phyloP scores from a whole-genome alignment of 2,888 invertebrate species.

The Drosophila longiperda region DNA sequence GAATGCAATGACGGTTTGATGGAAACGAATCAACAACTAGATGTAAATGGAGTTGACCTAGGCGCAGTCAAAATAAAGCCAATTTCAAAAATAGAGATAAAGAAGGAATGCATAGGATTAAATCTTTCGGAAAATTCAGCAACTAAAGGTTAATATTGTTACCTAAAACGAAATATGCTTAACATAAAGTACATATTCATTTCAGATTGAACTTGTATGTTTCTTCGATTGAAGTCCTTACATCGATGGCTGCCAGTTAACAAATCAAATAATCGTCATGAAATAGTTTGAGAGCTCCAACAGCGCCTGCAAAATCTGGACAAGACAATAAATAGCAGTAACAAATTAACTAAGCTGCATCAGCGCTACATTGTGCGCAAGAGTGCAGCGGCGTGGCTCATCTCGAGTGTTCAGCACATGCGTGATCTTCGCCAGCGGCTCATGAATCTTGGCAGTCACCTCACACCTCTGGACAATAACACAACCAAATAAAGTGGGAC shows the following conservation, averaged over 20 bases:
- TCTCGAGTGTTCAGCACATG: conserved; percentile 21
- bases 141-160: not conserved
- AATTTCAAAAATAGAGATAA: not conserved
- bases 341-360: not conserved
- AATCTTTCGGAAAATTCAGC: not conserved
- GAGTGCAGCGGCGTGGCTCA: not conserved
- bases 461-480: not conserved
- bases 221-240: not conserved
- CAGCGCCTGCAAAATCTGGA: conserved; percentile 25
- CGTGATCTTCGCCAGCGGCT: conserved; percentile 32
- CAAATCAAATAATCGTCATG: conserved; percentile 27
- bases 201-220: not conserved
- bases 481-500: not conserved
- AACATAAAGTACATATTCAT: not conserved
- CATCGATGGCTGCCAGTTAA: not conserved
- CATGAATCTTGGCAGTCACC: conserved; percentile 20
- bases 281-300: conserved; percentile 4
- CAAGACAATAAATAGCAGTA: not conserved
- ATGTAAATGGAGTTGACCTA: conserved; percentile 22
- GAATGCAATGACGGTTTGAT: not conserved
- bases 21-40: not conserved
- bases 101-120: not conserved
- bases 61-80: conserved; percentile 22
- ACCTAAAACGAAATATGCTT: not conserved
- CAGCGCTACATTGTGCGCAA: not conserved